phyloP scores from a whole-genome alignment of 1,140 invertebrate species.

The Palaemon carinicauda region DNA sequence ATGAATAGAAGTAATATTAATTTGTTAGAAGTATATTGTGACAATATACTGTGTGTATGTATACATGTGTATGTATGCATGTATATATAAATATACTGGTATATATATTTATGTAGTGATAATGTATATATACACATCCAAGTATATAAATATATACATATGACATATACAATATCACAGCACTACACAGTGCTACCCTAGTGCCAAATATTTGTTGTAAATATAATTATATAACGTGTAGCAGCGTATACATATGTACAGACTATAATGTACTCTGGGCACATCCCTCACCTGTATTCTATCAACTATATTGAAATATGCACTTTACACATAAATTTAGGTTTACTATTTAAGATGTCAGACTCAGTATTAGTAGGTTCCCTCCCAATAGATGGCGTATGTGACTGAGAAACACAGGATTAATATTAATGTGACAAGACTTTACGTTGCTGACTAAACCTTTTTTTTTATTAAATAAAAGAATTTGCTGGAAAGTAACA shows the following conservation, averaged over 20 bases:
- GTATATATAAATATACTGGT: slow-evolving; percentile 4
- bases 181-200: slow-evolving; percentile 9
- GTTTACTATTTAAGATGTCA: slow-evolving; percentile 27
- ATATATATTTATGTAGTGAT: background rate
- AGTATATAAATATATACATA: background rate
- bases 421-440: too few species aligned
- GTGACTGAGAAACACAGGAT: too few species aligned
- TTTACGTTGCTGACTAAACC: too few species aligned
- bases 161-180: slow-evolving; percentile 2
- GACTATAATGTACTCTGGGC: slow-evolving; percentile 33
- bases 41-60: background rate
- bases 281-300: slow-evolving; percentile 30
- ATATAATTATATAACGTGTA: background rate
- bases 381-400: too few species aligned
- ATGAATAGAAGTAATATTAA: too few species aligned
- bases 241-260: slow-evolving; percentile 44
- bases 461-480: too few species aligned
- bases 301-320: slow-evolving; percentile 29
- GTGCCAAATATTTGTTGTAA: slow-evolving; percentile 46
- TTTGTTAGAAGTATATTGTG: too few species aligned
- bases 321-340: slow-evolving; percentile 39
- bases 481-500: too few species aligned
- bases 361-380: slow-evolving; percentile 8
- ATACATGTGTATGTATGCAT: slow-evolving; percentile 1
- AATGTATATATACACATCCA: background rate